Conservation (phyloP, 2,797 vertebrate species). For the Sebastes hopkinsi region DNA sequence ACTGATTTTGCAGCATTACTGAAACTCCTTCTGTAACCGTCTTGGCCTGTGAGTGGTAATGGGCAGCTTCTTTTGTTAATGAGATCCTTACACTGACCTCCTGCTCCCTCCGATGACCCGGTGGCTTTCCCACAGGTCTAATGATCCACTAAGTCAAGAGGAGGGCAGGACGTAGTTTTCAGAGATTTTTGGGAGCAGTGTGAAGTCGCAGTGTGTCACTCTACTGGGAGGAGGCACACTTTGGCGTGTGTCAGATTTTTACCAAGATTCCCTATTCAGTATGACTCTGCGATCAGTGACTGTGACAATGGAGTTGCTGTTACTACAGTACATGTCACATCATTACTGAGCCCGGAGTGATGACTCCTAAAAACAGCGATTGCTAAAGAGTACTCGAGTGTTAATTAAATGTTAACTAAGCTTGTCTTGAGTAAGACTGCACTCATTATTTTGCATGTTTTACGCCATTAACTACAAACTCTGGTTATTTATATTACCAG, state of each 20-base stretch:
- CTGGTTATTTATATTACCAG: neutral
- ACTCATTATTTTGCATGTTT: slow-evolving; percentile 15
- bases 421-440: slow-evolving; percentile 21
- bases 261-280: slow-evolving; percentile 14
- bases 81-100: slow-evolving; percentile 17
- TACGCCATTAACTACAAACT: neutral
- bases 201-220: slow-evolving; percentile 26
- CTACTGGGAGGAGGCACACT: slow-evolving; percentile 51
- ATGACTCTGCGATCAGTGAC: slow-evolving; percentile 8
- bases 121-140: slow-evolving; percentile 26
- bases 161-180: slow-evolving; percentile 25
- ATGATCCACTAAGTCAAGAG: slow-evolving; percentile 36
- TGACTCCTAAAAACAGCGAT: neutral
- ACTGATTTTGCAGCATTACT: slow-evolving; percentile 14
- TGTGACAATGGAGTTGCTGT: neutral
- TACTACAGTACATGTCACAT: neutral
- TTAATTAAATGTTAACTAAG: neutral
- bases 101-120: slow-evolving; percentile 28
- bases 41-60: slow-evolving; percentile 23
- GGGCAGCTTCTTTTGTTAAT: slow-evolving; percentile 26
- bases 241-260: slow-evolving; percentile 42
- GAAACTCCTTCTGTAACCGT: slow-evolving; percentile 4
- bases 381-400: neutral
- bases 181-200: slow-evolving; percentile 12
- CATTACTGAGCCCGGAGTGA: neutral